Percentiles rank a stretch among this genome's conserved stretches.
Evolutionary conservation across 2,888 invertebrate species (phyloP).

Genomic region (Metacarcinus magister): DNA sequence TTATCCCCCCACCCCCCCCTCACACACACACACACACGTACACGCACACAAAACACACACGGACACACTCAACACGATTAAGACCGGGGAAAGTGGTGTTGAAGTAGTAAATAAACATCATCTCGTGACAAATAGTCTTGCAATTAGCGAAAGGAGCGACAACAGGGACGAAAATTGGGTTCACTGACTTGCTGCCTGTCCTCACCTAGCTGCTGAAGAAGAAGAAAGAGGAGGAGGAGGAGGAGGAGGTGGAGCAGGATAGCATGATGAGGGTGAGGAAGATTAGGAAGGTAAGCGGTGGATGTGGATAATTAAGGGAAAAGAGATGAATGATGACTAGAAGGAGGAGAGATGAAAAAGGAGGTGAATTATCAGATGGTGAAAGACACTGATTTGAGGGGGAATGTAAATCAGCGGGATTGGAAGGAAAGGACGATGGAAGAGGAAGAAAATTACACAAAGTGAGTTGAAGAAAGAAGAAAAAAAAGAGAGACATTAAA

Average conservation of each 20-base stretch:
- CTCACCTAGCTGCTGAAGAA: background rate
- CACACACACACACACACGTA: background rate
- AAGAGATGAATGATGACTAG: background rate
- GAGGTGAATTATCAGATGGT: background rate
- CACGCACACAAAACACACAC: constrained; percentile 13
- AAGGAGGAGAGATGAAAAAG: background rate
- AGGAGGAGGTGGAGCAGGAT: background rate
- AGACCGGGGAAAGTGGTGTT: background rate
- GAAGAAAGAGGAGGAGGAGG: background rate
- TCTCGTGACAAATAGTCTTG: background rate
- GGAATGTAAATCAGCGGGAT: background rate
- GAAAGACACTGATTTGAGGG: constrained; percentile 26
- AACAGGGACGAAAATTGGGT: background rate
- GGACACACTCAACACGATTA: constrained; percentile 17
- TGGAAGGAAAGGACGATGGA: background rate
- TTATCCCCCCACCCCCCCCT: background rate
- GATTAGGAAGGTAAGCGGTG: background rate
- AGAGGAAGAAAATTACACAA: background rate
- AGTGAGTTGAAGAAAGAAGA: too few species aligned
- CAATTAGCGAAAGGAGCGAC: background rate
- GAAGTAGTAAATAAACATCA: background rate
- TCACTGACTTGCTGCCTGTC: background rate
- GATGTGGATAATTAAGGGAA: background rate
- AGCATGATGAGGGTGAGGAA: background rate
- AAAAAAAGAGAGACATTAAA: too few species aligned